Base-by-base conservation (phyloP, 2,113 vertebrate genomes). In the Gulo gulo region DNA sequence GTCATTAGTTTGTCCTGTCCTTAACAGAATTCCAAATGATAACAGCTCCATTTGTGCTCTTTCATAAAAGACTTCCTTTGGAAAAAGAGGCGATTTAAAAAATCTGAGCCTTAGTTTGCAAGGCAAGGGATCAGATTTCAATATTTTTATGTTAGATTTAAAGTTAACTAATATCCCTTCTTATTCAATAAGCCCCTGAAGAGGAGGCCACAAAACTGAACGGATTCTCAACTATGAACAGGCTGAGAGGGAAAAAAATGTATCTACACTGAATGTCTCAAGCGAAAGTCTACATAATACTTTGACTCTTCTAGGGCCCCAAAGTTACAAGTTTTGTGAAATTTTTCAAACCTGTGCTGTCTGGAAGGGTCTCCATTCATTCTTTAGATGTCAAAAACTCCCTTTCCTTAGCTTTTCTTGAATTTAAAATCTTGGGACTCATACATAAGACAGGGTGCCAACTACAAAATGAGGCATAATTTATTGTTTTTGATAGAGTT, bases 151-250 rank as follows among this genome's bases (percentile, higher is more conserved):
- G 71, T 95, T 91, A 93, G 50, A 81, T 87, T 90, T 57, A 93
- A 94, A 96, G 89, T 97, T 97, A 97, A 92, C 76, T 84, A 89
- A 94, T 91, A 94, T 67, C 26, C 12, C 8, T 95, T 93, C 88
- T 93, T 87, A 89, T 91, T 95, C 84, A 92, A 18, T 69, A 88
- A 96, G 67, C 84, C 83, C 79, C 94, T 95, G 57, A 95, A 95
- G 47, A 92, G 90, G 71, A 97, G 96, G 79, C n/a, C 91, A 97
- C 97, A 98, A 95, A 98, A 97, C 84, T 89, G 78, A 97, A 91
- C 42, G 91, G 76, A 92, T 86, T 97, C 42, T 97, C 57, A 94
- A 55, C 42, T 90, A 85, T n/a, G 47, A 97, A 85, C 45, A 84
- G 39, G 20, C 63, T 63, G 23, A 71, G 39, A 96, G 18, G 16